These are phyloP conservation scores for Ceratosolen solmsi DNA, from an alignment of 1,140 invertebrate genomes.

Conservation along the genomic window DNA sequence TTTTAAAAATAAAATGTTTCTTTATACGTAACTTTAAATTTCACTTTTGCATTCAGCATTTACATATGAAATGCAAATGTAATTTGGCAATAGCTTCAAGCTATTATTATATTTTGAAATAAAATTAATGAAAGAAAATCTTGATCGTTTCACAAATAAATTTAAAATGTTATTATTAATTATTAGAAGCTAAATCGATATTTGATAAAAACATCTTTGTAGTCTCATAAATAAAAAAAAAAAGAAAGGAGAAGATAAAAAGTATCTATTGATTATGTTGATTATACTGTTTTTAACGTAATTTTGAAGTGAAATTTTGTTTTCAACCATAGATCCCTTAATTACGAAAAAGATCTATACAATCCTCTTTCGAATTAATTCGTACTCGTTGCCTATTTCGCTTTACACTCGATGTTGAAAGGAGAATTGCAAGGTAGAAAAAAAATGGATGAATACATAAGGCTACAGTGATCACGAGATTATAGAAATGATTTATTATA, in stretches of 20 bases:
- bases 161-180: background rate
- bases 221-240: too few relatives aligned
- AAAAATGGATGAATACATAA: background rate
- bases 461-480: background rate
- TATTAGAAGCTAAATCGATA: background rate
- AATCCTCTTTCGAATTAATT: background rate
- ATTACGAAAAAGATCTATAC: background rate
- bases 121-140: too few relatives aligned
- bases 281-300: background rate
- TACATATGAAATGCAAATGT: too few relatives aligned
- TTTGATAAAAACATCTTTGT: too few relatives aligned
- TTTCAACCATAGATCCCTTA: background rate
- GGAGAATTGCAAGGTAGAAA: background rate
- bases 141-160: background rate
- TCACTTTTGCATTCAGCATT: too few relatives aligned
- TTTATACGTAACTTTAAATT: too few relatives aligned
- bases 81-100: too few relatives aligned
- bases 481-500: background rate
- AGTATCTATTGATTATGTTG: background rate
- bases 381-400: background rate
- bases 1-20: too few relatives aligned
- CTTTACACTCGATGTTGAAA: background rate
- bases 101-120: too few relatives aligned
- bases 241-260: background rate
- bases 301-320: background rate